Evolutionary conservation across 2,888 invertebrate genomes (phyloP).

Genomic region (Glaucopsyche alexis): DNA sequence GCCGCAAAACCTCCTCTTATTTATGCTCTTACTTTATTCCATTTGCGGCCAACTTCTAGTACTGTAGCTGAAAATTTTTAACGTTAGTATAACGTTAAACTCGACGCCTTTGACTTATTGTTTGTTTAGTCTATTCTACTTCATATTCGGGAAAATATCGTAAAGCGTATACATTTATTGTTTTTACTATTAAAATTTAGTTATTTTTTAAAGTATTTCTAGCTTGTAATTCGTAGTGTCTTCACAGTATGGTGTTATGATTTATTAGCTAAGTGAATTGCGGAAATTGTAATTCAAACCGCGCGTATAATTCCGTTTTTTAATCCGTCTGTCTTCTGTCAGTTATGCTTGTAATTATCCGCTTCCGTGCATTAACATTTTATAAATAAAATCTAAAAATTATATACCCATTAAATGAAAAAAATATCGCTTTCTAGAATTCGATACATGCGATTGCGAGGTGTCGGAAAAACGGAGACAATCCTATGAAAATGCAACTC

Average conservation of each 20-base stretch:
- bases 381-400: slow-evolving; percentile 38
- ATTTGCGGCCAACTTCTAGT: slow-evolving; percentile 52
- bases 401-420: slow-evolving; percentile 45
- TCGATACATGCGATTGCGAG: slow-evolving; percentile 75
- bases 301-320: slow-evolving; percentile 39
- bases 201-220: too few relatives aligned
- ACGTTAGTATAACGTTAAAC: slow-evolving; percentile 36
- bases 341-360: slow-evolving; percentile 36
- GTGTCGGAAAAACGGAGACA: slow-evolving; percentile 76
- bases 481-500: slow-evolving; percentile 77
- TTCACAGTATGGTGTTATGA: slow-evolving; percentile 12
- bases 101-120: slow-evolving; percentile 34
- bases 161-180: neutral
- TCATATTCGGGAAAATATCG: neutral
- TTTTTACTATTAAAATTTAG: too few relatives aligned
- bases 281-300: slow-evolving; percentile 32
- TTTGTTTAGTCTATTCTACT: slow-evolving; percentile 24
- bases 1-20: slow-evolving; percentile 72
- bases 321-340: slow-evolving; percentile 38
- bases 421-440: slow-evolving; percentile 75
- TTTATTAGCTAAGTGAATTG: slow-evolving; percentile 29
- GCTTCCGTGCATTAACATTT: slow-evolving; percentile 38
- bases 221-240: neutral
- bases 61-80: slow-evolving; percentile 42
- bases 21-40: slow-evolving; percentile 72